phyloP scores from a whole-genome alignment of 1,140 invertebrate genomes.

The Phortica variegata region DNA sequence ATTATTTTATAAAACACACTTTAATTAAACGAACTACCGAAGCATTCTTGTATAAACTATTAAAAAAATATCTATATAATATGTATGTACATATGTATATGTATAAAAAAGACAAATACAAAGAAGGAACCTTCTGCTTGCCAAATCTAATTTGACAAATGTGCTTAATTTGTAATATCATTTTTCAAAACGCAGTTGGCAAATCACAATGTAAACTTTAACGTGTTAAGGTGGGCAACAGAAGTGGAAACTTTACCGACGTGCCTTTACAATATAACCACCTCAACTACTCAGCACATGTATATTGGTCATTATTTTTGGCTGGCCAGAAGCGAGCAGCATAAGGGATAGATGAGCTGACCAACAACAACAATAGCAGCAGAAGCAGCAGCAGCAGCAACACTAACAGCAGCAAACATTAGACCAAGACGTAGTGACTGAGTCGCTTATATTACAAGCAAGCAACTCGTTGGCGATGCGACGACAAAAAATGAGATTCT shows the following conservation, averaged over 20 bases:
- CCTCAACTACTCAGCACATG: conserved; percentile 46
- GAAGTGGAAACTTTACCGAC: background rate
- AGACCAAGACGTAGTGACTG: conserved; percentile 17
- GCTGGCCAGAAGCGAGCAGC: conserved; percentile 22
- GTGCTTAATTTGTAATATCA: conserved; percentile 54
- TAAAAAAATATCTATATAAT: no score
- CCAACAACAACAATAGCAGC: background rate
- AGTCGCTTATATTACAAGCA: conserved; percentile 11
- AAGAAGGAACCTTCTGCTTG: conserved; percentile 34
- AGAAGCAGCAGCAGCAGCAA: background rate
- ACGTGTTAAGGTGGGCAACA: conserved; percentile 1
- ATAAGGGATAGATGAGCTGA: no score
- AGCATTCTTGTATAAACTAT: no score
- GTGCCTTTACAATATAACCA: background rate
- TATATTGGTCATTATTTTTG: conserved; percentile 50
- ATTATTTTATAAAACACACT: no score
- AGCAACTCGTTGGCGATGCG: conserved; percentile 14
- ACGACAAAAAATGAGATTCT: conserved; percentile 54
- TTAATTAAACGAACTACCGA: no score
- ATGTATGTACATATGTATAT: conserved; percentile 19
- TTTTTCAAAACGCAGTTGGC: conserved; percentile 37
- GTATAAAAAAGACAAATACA: conserved; percentile 15
- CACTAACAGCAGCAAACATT: background rate
- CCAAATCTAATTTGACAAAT: conserved; percentile 57
- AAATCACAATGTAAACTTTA: conserved; percentile 40